Base-by-base conservation (phyloP, 2,113 vertebrate species). In the Tychaedon coryphoeus region DNA sequence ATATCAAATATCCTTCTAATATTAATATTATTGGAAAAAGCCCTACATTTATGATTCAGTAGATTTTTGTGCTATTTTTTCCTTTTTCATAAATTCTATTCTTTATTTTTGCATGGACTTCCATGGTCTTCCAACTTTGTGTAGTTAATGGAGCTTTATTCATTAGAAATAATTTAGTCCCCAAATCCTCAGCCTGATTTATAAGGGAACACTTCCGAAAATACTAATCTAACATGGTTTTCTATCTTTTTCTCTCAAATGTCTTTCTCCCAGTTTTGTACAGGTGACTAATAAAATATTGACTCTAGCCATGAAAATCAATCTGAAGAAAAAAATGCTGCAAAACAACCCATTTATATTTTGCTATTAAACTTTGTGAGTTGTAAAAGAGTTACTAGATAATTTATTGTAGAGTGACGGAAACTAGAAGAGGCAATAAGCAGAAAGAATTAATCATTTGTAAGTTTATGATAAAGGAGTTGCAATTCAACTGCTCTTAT, bases 351-450 rank as follows among this genome's bases (percentile, higher is more conserved):
- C 53, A 77, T 96, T 96, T 93, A 67, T 96, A 92, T 86, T 96
- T 96, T 95, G 47, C 89, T 95, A 81, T 95, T 95, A 96, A 97
- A 95, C 60, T 94, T 81, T 82, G 81, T 90, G 88, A 92, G 50
- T 93, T 95, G 56, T 91, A 84, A 92, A 92, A 95, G 75, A 93
- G 71, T 96, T 97, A 93, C 62, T 82, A 69, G 92, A 89, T 96
- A 97, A 97, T 97, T 97, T 96, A 97, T 94, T 92, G 81, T 60
- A 19, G 40, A 95, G 29, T 93, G 85, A 93, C 26, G 23, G 77
- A 94, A 78, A 91, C 76, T 94, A 83, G 95, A 96, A 95, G 75
- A 96, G 54, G 87, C 73, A 95, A 97, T 97, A 97, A 97, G 47
- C 73, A 96, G 62, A 90, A 81, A 90, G 81, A 96, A 96, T 97